phyloP scores from a whole-genome alignment of 2,113 vertebrate species.

The Otolemur garnettii region DNA sequence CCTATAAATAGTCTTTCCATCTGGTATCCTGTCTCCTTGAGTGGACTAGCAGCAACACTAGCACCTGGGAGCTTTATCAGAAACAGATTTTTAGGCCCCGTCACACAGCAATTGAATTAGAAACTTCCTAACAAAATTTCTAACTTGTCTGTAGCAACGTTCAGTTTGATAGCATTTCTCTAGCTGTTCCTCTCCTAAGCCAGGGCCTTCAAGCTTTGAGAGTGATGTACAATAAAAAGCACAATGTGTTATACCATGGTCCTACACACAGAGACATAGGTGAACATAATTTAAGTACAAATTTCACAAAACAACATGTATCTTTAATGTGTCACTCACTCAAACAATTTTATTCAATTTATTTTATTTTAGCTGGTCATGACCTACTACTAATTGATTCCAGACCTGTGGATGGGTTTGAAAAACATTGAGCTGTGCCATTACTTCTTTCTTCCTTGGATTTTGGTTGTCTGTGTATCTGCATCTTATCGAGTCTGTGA shows the following conservation, averaged over 20 bases:
- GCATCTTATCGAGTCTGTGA: neutral
- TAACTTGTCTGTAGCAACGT: neutral
- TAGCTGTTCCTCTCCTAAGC: neutral
- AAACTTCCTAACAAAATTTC: neutral
- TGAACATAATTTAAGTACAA: neutral
- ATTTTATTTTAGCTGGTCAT: neutral
- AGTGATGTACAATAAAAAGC: neutral
- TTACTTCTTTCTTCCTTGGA: conserved; percentile 3
- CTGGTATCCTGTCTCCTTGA: neutral
- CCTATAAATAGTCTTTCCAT: neutral
- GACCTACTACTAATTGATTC: conserved; percentile 38
- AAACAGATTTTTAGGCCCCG: neutral
- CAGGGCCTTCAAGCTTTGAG: neutral
- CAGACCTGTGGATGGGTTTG: neutral
- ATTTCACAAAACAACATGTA: neutral
- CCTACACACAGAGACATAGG: neutral
- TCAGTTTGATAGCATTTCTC: neutral
- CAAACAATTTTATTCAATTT: conserved; percentile 4
- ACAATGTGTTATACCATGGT: neutral
- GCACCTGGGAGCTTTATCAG: neutral
- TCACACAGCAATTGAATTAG: neutral
- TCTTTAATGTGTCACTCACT: neutral
- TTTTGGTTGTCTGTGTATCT: neutral
- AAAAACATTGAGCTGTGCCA: neutral
- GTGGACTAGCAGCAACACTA: neutral